Percentiles rank a stretch among this genome's conserved stretches.
Evolutionary conservation across 2,888 invertebrate genomes (phyloP).

Genomic region (Lithophane semibrunnea): DNA sequence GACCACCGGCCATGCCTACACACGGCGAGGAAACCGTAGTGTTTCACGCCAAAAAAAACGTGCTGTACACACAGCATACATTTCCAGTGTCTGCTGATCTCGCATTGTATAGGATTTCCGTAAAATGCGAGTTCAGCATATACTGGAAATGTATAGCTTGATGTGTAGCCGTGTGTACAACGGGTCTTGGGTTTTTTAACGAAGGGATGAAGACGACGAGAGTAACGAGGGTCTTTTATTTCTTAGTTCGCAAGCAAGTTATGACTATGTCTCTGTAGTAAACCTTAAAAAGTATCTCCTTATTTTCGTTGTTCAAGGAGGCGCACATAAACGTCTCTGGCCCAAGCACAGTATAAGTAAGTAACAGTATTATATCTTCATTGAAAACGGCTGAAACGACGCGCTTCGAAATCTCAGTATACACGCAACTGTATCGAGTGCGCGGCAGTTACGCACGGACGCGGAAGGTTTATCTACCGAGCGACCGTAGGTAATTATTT

Average conservation of each 20-base stretch:
- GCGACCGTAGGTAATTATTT: no score
- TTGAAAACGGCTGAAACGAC: no score
- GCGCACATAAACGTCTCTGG: constrained; percentile 18
- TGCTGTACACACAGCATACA: neutral
- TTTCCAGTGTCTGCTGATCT: no score
- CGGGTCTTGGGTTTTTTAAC: neutral
- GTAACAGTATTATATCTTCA: no score
- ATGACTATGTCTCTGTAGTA: constrained; percentile 45
- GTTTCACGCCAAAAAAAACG: neutral
- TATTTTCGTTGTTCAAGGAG: constrained; percentile 34
- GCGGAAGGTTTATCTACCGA: no score
- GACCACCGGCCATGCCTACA: neutral
- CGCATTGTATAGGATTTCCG: no score
- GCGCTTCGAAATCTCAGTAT: no score
- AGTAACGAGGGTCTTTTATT: constrained; percentile 48
- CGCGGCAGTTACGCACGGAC: no score
- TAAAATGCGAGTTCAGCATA: no score
- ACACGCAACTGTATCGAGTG: no score
- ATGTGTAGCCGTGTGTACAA: neutral
- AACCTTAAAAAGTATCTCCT: constrained; percentile 34
- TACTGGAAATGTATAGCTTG: no score
- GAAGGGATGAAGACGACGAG: constrained; percentile 6
- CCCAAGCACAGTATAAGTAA: neutral
- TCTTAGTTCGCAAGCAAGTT: constrained; percentile 38
- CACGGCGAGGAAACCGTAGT: neutral